These are phyloP conservation scores for Eurytoma californica DNA, from an alignment of 2,888 invertebrate species.

Conservation along the genomic window DNA sequence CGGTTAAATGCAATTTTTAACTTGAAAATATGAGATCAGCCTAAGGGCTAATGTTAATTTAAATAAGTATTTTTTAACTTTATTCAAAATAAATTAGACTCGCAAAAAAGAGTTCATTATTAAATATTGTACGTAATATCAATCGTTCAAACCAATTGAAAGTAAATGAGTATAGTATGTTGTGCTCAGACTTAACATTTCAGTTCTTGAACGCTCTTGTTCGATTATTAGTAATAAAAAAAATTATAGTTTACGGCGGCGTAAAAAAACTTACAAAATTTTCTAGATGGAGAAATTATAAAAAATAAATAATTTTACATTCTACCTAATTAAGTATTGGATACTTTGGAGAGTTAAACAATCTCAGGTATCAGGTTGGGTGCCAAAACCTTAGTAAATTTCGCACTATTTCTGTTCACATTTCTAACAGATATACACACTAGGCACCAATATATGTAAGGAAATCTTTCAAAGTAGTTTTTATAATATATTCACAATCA, in stretches of 20 bases:
- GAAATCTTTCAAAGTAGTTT: conserved; percentile 39
- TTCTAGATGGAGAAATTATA: conserved; percentile 53
- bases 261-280: conserved; percentile 50
- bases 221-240: conserved; percentile 40
- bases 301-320: conserved; percentile 56
- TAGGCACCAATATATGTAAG: conserved; percentile 39
- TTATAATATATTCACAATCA: conserved; percentile 30
- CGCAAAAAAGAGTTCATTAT: conserved; percentile 16
- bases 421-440: conserved; percentile 15
- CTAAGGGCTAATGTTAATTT: conserved; percentile 43
- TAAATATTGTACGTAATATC: conserved; percentile 6
- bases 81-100: conserved; percentile 27
- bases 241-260: conserved; percentile 29
- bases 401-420: background rate
- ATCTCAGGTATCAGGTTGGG: conserved; percentile 54
- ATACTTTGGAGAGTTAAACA: conserved; percentile 52
- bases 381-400: conserved; percentile 24
- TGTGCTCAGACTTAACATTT: conserved; percentile 53
- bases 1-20: conserved; percentile 51
- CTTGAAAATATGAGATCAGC: conserved; percentile 53
- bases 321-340: conserved; percentile 57
- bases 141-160: conserved; percentile 40
- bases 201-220: conserved; percentile 54
- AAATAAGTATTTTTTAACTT: conserved; percentile 14
- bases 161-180: conserved; percentile 35